Percentiles rank a stretch among this genome's conserved stretches.
phyloP scores from a whole-genome alignment of 2,797 vertebrate species.

The Poecile montanus region DNA sequence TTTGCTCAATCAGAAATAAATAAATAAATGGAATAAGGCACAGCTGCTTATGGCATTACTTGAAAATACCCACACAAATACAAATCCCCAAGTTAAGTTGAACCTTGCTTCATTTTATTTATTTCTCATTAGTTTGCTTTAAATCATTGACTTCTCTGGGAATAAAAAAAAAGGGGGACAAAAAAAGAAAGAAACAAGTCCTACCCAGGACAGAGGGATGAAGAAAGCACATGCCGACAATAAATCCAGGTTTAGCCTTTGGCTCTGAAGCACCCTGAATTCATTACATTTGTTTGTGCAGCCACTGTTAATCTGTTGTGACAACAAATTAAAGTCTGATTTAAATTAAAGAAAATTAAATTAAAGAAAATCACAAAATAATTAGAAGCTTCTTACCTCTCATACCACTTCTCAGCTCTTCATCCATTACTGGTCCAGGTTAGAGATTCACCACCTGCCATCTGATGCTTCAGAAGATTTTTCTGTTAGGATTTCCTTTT shows the following conservation, averaged over 20 bases:
- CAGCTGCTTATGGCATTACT: constrained; percentile 36
- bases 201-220: background rate
- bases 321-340: constrained; percentile 74
- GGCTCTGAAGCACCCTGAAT: constrained; percentile 64
- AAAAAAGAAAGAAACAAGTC: background rate
- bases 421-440: background rate
- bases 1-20: constrained; percentile 48
- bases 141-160: constrained; percentile 26
- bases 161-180: background rate
- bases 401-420: background rate
- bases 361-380: constrained; percentile 54
- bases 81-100: constrained; percentile 29
- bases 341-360: constrained; percentile 73
- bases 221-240: constrained; percentile 15
- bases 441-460: background rate
- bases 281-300: constrained; percentile 69
- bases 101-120: constrained; percentile 46
- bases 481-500: background rate
- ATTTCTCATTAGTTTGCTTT: constrained; percentile 48
- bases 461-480: background rate
- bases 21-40: background rate
- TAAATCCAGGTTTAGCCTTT: constrained; percentile 70
- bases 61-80: constrained; percentile 42
- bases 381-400: constrained; percentile 52
- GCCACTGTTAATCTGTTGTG: constrained; percentile 66